Base-by-base conservation (phyloP, 2,888 invertebrate species). In the Eledone cirrhosa region DNA sequence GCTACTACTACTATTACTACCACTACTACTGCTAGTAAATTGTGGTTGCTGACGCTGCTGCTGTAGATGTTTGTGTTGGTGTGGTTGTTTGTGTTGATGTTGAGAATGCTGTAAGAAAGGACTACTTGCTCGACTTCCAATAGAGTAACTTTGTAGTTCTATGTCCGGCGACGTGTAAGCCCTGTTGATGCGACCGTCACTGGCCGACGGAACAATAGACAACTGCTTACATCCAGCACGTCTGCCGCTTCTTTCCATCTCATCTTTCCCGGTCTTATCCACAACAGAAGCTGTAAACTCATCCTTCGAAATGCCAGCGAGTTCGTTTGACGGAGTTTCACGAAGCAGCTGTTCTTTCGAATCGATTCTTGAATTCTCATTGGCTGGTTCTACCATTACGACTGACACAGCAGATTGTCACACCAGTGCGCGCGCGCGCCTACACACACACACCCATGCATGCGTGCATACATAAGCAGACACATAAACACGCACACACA, bases 161-260 rank as follows among this genome's bases (percentile, higher is more conserved):
- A 88, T 88, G 80, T 88, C 88, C 33, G 88, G 88, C 27, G 88
- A 88, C 47, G 88, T 88, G 82, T 89, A 89, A 16, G 86, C 88
- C 79, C 85, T 83, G 82, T 88, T 88, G 81, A 88, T 84, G 41
- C 86, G 83, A 67, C 88, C 88, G 83, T 87, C 88, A 79, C 82
- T 84, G 63, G 63, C 29, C 19, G 24, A 33, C 16, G 78, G 59
- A 53, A 48, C 27, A 67, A 48, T 41, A 19, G 77, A 80, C 53
- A 78, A 80, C 24, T 82, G 80, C 41, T 77, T 27, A 69, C 48
- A 27, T n/a, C 31, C 47, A 8, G 16, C 41, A 53, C 31, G 22
- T 41, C 41, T 41, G 41, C 41, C 11, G 74, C 48, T 48, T 14
- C 31, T 53, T 22, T 69, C 69, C 78, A 48, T 65, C n/a, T 48